These are phyloP conservation scores for Tetropium fuscum DNA, from an alignment of 2,888 invertebrate genomes.

Conservation along the genomic window DNA sequence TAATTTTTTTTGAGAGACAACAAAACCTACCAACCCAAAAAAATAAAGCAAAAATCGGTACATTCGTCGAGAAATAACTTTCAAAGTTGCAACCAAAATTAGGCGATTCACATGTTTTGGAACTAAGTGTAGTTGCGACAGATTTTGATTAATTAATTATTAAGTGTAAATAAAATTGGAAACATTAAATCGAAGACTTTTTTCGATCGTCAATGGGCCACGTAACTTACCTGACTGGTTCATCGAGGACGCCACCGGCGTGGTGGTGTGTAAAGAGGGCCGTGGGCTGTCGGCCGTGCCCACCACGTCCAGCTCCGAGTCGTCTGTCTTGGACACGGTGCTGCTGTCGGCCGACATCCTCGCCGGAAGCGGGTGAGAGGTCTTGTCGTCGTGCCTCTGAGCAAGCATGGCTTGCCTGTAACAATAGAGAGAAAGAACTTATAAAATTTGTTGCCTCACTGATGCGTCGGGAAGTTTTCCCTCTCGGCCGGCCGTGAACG, in stretches of 20 bases:
- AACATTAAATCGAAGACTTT: too few relatives aligned
- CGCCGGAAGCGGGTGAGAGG: constrained; percentile 65
- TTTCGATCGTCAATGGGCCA: background rate
- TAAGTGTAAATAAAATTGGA: too few relatives aligned
- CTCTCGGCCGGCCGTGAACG: too few relatives aligned
- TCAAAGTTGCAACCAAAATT: too few relatives aligned
- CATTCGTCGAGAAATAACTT: too few relatives aligned
- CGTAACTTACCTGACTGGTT: constrained; percentile 58
- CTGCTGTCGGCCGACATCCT: constrained; percentile 66
- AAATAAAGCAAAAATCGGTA: too few relatives aligned
- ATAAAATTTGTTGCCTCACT: constrained; percentile 41
- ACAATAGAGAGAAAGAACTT: constrained; percentile 55
- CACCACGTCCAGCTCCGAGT: constrained; percentile 91
- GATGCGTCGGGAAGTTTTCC: too few relatives aligned
- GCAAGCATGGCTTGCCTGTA: constrained; percentile 82
- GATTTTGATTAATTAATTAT: too few relatives aligned
- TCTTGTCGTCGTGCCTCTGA: constrained; percentile 70
- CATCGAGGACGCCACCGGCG: constrained; percentile 56
- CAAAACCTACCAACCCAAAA: too few relatives aligned
- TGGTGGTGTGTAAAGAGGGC: constrained; percentile 68
- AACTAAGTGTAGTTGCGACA: too few relatives aligned
- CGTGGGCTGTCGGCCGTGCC: constrained; percentile 88
- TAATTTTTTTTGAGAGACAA: too few relatives aligned
- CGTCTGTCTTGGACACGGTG: constrained; percentile 77
- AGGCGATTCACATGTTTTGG: too few relatives aligned